phyloP scores from a whole-genome alignment of 2,113 vertebrate genomes.

The Argyrosomus japonicus region DNA sequence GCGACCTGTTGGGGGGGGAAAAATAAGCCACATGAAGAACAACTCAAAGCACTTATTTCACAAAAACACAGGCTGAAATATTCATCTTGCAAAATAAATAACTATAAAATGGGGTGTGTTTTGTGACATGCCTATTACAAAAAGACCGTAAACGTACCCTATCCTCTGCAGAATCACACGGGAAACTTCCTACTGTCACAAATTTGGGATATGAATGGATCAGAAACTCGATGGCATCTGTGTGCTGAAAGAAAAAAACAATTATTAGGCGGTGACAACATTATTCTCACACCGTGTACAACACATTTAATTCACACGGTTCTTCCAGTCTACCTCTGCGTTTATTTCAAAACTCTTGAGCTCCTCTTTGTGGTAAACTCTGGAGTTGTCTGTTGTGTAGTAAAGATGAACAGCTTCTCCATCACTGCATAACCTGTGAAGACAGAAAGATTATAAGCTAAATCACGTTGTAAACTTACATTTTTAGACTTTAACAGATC shows the following conservation, averaged over 20 bases:
- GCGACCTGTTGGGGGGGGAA: slow-evolving; percentile 65
- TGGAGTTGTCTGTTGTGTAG: slow-evolving; percentile 93
- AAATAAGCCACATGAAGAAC: not conserved
- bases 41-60: not conserved
- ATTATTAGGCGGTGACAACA: not conserved
- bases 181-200: slow-evolving; percentile 87
- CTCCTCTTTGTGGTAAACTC: slow-evolving; percentile 95
- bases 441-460: not conserved
- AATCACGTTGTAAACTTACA: not conserved
- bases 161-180: slow-evolving; percentile 87
- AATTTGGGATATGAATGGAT: slow-evolving; percentile 92
- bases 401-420: slow-evolving; percentile 88
- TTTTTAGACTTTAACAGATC: not conserved
- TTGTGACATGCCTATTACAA: not conserved
- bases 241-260: slow-evolving; percentile 78
- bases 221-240: slow-evolving; percentile 91
- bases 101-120: not conserved
- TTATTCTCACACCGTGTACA: not conserved
- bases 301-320: not conserved
- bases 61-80: not conserved
- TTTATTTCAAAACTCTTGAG: slow-evolving; percentile 91
- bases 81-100: not conserved
- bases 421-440: slow-evolving; percentile 89
- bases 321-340: slow-evolving; percentile 80
- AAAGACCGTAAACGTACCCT: slow-evolving; percentile 75